These are phyloP conservation scores for Furnarius figulus DNA, from an alignment of 2,113 vertebrate species.

Conservation along the genomic window DNA sequence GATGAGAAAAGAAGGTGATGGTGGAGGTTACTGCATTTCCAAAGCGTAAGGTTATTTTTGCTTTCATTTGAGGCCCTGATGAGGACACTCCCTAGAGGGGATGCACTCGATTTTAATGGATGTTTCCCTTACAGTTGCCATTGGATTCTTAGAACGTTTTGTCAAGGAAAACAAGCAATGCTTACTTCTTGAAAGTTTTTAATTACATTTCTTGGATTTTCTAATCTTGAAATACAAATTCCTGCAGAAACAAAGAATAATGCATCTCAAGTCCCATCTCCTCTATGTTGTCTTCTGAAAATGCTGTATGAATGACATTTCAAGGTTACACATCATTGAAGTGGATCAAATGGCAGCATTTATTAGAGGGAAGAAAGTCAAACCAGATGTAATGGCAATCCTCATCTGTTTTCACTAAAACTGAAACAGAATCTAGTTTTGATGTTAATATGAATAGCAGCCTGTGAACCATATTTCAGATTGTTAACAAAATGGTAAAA, in stretches of 20 bases:
- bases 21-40: not conserved
- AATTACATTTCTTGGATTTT: not conserved
- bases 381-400: slow-evolving; percentile 50
- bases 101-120: not conserved
- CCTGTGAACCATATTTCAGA: not conserved
- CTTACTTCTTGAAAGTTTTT: not conserved
- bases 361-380: slow-evolving; percentile 37
- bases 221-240: not conserved
- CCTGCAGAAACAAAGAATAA: not conserved
- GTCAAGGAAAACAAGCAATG: not conserved
- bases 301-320: not conserved
- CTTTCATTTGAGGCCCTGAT: not conserved
- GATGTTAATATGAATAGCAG: slow-evolving; percentile 28
- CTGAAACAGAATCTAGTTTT: slow-evolving; percentile 30
- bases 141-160: not conserved
- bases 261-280: not conserved
- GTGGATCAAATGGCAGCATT: slow-evolving; percentile 25
- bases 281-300: not conserved
- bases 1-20: not conserved
- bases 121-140: not conserved
- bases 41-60: not conserved
- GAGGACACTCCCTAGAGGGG: not conserved
- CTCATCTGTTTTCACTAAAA: slow-evolving; percentile 58
- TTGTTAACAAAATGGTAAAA: not conserved
- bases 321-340: not conserved